Evolutionary conservation across 2,797 vertebrate genomes (phyloP), one percentile per base, ranked within the genome.

Genomic region (Anolis apletophallus): DNA sequence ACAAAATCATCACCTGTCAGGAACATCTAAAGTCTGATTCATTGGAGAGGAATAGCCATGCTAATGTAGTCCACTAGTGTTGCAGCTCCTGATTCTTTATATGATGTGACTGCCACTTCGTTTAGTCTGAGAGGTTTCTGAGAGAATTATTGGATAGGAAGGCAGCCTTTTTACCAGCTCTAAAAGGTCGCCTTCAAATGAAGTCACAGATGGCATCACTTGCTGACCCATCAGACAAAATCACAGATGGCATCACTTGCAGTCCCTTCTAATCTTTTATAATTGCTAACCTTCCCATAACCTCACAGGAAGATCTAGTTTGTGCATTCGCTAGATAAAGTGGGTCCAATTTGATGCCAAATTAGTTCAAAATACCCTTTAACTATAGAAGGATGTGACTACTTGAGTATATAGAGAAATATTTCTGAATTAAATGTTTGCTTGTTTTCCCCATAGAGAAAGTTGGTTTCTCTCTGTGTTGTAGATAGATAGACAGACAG

Each of bases 161-260:
- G 26, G 16, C 29, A 13, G 17, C 52, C 55, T 55, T 46, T 71
- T 57, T 68, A 54, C 23, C 32, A 85, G 46, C 26, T 67, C 14
- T n/a, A 64, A 67, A 80, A 64, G 59, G 34, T 50, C 46, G 67
- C 23, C 68, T 36, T 79, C 67, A 71, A 36, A 69, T 52, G 52
- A 79, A 79, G n/a, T 85, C 74, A 55, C 84, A 85, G 36, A 6
- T 80, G 40, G 29, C 32, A 55, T 61, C 34, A 71, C 69, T 80
- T 85, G 54, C 34, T 57, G 75, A 16, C 75, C 46, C 26, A 79
- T 72, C 34, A 72, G 52, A 74, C 21, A 40, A 84, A 85, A 32
- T 78, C 75, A 78, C 74, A 78, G 83, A 78, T 85, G 52, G 61
- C 36, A 21, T 69, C 21, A 76, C 61, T 71, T 84, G 14, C 16